phyloP scores from a whole-genome alignment of 2,797 vertebrate genomes.

The Phalanger gymnotis region DNA sequence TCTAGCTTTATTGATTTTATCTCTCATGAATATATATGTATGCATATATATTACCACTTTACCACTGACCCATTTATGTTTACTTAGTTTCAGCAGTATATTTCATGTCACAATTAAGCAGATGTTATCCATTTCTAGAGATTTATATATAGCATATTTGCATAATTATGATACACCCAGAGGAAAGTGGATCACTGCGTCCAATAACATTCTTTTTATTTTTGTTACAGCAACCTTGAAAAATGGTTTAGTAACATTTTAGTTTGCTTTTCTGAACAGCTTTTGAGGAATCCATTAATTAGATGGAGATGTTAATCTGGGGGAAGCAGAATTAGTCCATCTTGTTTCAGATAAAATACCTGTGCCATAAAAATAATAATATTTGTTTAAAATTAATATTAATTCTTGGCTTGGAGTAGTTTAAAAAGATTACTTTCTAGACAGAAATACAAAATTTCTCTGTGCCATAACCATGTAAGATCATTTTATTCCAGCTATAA shows the following conservation, averaged over 20 bases:
- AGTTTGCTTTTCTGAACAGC: background rate
- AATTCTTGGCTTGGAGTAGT: too few species aligned
- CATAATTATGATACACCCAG: slow-evolving; percentile 35
- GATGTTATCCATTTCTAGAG: accelerated
- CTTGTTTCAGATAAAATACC: background rate
- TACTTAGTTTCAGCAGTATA: background rate
- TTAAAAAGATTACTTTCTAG: background rate
- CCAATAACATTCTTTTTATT: background rate
- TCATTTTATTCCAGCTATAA: background rate
- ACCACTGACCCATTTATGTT: accelerated
- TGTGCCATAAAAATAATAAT: background rate
- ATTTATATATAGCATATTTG: background rate
- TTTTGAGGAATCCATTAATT: background rate
- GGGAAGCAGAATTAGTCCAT: background rate
- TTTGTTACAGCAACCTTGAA: background rate
- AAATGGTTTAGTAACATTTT: background rate
- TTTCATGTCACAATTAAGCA: background rate
- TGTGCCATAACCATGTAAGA: background rate
- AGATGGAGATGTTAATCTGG: background rate
- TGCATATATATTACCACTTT: background rate
- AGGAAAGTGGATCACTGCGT: background rate
- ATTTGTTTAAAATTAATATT: background rate
- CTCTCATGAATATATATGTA: background rate
- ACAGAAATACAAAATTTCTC: background rate
- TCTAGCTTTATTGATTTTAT: background rate